Evolutionary conservation across 2,113 vertebrate species (phyloP).

Genomic region (Narcine bancroftii): DNA sequence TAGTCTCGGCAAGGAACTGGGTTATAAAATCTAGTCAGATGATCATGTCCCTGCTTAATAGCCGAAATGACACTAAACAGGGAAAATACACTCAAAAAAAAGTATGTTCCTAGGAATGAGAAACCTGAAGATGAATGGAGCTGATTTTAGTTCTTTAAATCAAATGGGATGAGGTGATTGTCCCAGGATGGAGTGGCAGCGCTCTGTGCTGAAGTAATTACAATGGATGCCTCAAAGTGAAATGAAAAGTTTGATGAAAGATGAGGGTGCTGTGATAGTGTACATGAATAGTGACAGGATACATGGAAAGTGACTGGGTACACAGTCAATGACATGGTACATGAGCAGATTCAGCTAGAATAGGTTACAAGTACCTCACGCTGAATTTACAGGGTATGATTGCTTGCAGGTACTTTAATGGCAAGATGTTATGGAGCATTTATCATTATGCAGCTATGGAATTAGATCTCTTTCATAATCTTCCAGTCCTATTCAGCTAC

Average conservation of each 20-base stretch:
- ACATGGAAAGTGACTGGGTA: not conserved
- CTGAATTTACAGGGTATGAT: not conserved
- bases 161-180: not conserved
- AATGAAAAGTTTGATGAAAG: not conserved
- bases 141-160: not conserved
- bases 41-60: not conserved
- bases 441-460: not conserved
- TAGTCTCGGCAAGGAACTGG: not conserved
- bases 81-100: not conserved
- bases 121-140: not conserved
- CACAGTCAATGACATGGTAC: not conserved
- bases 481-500: not conserved
- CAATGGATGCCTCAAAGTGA: not conserved
- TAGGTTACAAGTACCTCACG: not conserved
- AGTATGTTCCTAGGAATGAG: not conserved
- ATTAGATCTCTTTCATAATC: not conserved
- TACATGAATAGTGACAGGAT: not conserved
- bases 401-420: not conserved
- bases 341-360: not conserved
- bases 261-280: not conserved
- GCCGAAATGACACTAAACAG: not conserved
- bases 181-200: not conserved
- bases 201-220: not conserved
- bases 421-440: not conserved
- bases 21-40: not conserved